Base-by-base conservation (phyloP, 2,888 invertebrate genomes). In the Caenorhabditis wallacei region DNA sequence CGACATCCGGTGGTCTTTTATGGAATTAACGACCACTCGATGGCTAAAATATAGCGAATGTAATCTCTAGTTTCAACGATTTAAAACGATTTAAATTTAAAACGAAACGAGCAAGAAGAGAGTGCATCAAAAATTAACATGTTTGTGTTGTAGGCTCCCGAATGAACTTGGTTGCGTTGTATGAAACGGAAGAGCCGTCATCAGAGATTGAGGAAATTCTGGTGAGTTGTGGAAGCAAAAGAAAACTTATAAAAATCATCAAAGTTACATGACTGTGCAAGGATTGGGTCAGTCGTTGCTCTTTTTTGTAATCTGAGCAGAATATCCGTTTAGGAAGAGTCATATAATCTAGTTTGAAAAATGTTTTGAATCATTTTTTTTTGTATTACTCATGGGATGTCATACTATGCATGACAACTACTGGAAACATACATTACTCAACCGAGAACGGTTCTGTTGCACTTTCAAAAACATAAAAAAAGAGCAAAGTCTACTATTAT, bases 181-280 rank as follows among this genome's bases (percentile, higher is more conserved):
- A 46, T 18, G 83, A 83, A 0, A 30, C 24, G 1, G 83, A 83
- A n/a, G 79, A 80, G 30, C 46, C 64, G 20, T 83, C 83, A 1
- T 22, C 51, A 20, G 83, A 83, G 16, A 83, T 83, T n/a, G 80
- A 83, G 20, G 69, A 66, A 22, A 83, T 83, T 13, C 24, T 83
- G 74, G 82, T 82, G 37, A 72, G 46, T 48, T 2, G 22, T 7
- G 43, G 13, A 22, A 40, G 5, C 2, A 1, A 18, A 1, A 2
- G 5, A 22, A 18, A 53, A 51, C 7, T 26, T 35, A 40, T n/a
- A 30, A 48, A 37, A 72, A 40, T 40, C 11, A 7, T 26, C 22
- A 16, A 46, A 18, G 8, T 46, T 24, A 40, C 13, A 20, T 59
- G 22, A 59, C 40, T 22, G 40, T 59, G 59, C 22, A 22, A 40